These are phyloP conservation scores for Xenopus borealis DNA, from an alignment of 2,113 vertebrate species.

Conservation along the genomic window DNA sequence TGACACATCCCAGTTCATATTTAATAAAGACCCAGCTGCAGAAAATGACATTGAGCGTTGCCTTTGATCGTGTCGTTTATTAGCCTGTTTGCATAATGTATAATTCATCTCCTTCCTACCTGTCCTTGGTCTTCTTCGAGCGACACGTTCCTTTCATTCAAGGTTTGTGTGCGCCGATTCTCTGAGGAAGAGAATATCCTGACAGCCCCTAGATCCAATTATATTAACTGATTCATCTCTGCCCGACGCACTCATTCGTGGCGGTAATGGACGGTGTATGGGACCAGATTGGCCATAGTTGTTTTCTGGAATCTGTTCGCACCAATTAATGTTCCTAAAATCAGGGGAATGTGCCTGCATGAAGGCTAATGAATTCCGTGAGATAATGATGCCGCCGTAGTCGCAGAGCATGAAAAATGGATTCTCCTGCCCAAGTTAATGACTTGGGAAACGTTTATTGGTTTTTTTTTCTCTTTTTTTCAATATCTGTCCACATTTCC, in stretches of 20 bases:
- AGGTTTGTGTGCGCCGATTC: not conserved
- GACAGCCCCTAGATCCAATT: not conserved
- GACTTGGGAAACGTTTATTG: not conserved
- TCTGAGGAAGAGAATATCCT: too few species aligned
- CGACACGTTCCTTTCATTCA: not conserved
- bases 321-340: conserved; percentile 14
- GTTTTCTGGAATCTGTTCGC: not conserved
- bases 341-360: not conserved
- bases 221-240: not conserved
- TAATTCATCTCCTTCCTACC: too few species aligned
- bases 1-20: too few species aligned
- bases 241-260: not conserved
- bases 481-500: too few species aligned
- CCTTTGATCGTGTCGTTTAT: too few species aligned
- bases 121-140: too few species aligned
- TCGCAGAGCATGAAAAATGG: conserved; percentile 12
- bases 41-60: too few species aligned
- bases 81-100: too few species aligned
- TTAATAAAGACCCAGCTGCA: too few species aligned
- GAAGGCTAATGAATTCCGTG: conserved; percentile 15
- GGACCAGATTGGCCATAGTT: not conserved
- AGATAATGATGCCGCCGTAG: conserved; percentile 5
- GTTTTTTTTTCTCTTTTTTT: too few species aligned
- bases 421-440: conserved; percentile 33
- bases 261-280: not conserved